These are phyloP conservation scores for Sinonovacula constricta DNA, from an alignment of 1,140 invertebrate genomes.

Conservation along the genomic window DNA sequence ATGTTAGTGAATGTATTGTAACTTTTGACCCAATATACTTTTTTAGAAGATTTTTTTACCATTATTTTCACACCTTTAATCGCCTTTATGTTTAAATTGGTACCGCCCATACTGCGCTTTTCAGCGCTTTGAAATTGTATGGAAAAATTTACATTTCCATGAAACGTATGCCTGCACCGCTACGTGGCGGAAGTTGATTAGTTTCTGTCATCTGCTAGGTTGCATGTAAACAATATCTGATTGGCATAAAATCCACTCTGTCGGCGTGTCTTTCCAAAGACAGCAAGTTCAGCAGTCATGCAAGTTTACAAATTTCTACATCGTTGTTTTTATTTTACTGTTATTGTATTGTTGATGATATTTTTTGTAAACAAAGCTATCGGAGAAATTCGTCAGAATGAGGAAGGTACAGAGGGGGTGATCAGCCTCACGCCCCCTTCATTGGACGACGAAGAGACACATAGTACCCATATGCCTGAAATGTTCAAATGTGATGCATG, in stretches of 20 bases:
- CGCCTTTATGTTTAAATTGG: no score
- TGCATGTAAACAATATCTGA: conserved; percentile 48
- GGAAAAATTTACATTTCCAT: no score
- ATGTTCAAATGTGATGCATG: conserved; percentile 76
- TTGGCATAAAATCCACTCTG: neutral
- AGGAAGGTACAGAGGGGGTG: conserved; percentile 44
- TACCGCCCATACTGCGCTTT: no score
- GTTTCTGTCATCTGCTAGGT: conserved; percentile 34
- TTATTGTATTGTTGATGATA: neutral
- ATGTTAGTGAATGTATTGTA: no score
- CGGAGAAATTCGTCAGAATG: conserved; percentile 38
- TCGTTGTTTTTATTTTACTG: neutral
- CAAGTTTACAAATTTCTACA: neutral
- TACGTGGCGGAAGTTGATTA: conserved; percentile 50
- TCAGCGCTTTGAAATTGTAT: no score
- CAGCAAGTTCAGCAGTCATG: neutral
- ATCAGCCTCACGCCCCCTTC: conserved; percentile 61
- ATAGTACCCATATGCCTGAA: conserved; percentile 71
- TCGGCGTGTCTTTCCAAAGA: neutral
- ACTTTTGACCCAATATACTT: no score
- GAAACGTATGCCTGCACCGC: no score
- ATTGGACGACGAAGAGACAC: conserved; percentile 72
- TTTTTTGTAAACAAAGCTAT: neutral
- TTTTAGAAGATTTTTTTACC: no score
- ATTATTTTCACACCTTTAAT: no score